These are phyloP conservation scores for Drosophila leonis DNA, from an alignment of 2,888 invertebrate genomes.

Conservation along the genomic window DNA sequence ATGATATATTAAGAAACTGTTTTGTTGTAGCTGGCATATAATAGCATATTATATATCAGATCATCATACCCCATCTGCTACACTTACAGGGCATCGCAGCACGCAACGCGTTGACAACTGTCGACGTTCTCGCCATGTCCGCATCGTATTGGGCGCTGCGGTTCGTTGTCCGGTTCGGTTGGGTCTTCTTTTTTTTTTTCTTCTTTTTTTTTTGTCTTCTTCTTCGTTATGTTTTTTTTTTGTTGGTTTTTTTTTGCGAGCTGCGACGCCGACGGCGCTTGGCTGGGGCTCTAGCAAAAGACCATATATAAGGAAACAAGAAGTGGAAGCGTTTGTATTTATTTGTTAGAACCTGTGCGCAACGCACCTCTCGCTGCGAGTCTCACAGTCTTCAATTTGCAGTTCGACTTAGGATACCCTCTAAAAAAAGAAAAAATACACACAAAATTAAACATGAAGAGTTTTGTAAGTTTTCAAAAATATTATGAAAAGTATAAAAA, in stretches of 20 bases:
- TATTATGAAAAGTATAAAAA: slow-evolving; percentile 3
- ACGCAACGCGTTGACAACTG: slow-evolving; percentile 46
- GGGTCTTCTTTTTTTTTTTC: slow-evolving; percentile 53
- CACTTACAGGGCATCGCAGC: slow-evolving; percentile 21
- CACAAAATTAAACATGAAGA: slow-evolving; percentile 68
- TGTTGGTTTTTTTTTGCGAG: slow-evolving; percentile 35
- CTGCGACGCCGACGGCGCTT: slow-evolving; percentile 51
- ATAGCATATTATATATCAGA: neutral
- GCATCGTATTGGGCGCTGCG: slow-evolving; percentile 41
- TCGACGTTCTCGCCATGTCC: slow-evolving; percentile 55
- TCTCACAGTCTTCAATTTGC: slow-evolving; percentile 29
- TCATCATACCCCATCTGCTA: neutral
- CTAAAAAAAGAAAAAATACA: slow-evolving; percentile 10
- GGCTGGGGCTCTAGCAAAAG: slow-evolving; percentile 54
- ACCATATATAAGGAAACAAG: slow-evolving; percentile 84
- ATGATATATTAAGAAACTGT: too few species aligned
- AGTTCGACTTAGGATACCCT: slow-evolving; percentile 43
- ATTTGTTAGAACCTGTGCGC: slow-evolving; percentile 82
- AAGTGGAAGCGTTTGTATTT: slow-evolving; percentile 80
- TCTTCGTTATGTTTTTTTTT: slow-evolving; percentile 28
- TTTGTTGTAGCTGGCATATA: neutral
- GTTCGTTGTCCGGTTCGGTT: slow-evolving; percentile 69
- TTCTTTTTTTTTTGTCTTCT: slow-evolving; percentile 17
- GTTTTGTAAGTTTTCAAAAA: slow-evolving; percentile 76
- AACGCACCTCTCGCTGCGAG: slow-evolving; percentile 56